These are phyloP conservation scores for Benthochromis sp. DNA, from an alignment of 2,113 vertebrate genomes.

Conservation along the genomic window DNA sequence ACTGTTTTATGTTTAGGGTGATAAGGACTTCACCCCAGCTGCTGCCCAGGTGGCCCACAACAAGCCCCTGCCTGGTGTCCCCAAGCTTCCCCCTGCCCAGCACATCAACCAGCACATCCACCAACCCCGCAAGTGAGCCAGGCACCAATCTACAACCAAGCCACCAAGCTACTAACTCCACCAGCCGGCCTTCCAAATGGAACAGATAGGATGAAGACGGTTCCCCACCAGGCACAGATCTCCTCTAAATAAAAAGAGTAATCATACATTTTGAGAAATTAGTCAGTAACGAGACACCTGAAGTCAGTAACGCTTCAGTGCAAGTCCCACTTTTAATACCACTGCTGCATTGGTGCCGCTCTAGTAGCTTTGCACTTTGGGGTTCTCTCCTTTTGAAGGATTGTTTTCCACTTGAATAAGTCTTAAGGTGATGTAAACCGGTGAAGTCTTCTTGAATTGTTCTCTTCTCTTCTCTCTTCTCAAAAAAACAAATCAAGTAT, in stretches of 20 bases:
- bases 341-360: slow-evolving; percentile 3
- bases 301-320: background rate
- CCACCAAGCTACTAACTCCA: slow-evolving; percentile 14
- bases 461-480: background rate
- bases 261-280: background rate
- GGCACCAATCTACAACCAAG: background rate
- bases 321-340: background rate
- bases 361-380: slow-evolving; percentile 15
- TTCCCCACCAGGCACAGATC: slow-evolving; percentile 38
- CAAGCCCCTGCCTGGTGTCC: slow-evolving; percentile 90
- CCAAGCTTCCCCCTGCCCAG: slow-evolving; percentile 78
- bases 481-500: background rate
- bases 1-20: slow-evolving; percentile 75
- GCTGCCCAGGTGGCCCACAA: slow-evolving; percentile 97
- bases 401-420: background rate
- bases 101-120: slow-evolving; percentile 91
- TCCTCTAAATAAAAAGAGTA: background rate
- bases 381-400: background rate
- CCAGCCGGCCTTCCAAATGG: slow-evolving; percentile 48
- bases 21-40: slow-evolving; percentile 96
- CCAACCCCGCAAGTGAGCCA: slow-evolving; percentile 93
- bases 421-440: slow-evolving; percentile 10
- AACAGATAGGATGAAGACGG: slow-evolving; percentile 36
- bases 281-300: background rate
- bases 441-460: background rate